Evolutionary conservation across 2,888 invertebrate species (phyloP).

Genomic region (Tolmerus cingulatus): DNA sequence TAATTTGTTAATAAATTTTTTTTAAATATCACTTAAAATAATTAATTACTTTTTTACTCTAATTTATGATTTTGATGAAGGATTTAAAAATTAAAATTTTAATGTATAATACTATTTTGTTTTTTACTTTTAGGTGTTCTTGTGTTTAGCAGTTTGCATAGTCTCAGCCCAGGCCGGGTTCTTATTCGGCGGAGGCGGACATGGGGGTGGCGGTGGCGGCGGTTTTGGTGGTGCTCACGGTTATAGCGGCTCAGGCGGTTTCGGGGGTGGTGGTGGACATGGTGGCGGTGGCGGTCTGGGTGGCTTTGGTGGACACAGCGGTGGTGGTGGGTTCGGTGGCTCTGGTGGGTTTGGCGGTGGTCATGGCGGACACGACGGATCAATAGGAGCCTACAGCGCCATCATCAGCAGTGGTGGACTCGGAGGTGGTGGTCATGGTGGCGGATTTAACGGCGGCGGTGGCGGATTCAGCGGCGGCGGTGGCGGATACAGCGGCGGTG

Average conservation of each 20-base stretch:
- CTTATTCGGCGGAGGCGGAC: constrained; percentile 28
- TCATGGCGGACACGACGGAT: background rate
- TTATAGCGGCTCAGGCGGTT: constrained; percentile 32
- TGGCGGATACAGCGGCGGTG: background rate
- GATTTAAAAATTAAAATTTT: background rate
- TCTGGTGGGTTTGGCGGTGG: constrained; percentile 25
- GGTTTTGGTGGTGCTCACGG: background rate
- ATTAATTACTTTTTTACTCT: background rate
- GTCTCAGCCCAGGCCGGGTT: constrained; percentile 48
- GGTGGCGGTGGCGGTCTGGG: constrained; percentile 19
- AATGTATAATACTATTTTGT: background rate
- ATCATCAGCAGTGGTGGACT: background rate
- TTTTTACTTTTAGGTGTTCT: constrained; percentile 35
- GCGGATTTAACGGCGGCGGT: background rate
- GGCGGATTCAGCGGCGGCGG: background rate
- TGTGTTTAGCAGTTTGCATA: constrained; percentile 44
- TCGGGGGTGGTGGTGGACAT: constrained; percentile 39
- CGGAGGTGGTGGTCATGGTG: background rate
- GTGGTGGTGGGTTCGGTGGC: constrained; percentile 30
- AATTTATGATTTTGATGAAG: background rate
- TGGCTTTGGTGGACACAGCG: background rate
- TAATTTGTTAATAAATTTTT: background rate
- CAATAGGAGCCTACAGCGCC: background rate
- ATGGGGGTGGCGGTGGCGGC: constrained; percentile 22
- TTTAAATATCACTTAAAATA: background rate